Conservation (phyloP, 1,140 invertebrate genomes). For the Ceratitis capitata region DNA sequence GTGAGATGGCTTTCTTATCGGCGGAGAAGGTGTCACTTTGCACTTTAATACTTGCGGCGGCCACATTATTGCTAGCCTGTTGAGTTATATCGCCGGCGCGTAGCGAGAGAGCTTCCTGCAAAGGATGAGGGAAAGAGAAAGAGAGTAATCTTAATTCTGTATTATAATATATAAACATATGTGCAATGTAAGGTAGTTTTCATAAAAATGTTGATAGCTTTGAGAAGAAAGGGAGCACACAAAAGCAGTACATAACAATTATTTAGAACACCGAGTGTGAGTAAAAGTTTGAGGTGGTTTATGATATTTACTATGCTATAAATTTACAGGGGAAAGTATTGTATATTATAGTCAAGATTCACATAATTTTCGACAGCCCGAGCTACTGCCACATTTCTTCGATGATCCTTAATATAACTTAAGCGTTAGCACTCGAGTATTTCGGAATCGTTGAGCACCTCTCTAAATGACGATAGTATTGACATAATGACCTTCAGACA, state of each 20-base stretch:
- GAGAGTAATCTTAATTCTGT: not conserved
- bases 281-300: no score
- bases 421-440: no score
- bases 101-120: conserved; percentile 81
- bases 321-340: no score
- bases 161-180: not conserved
- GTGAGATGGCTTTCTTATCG: conserved; percentile 84
- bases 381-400: no score
- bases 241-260: not conserved
- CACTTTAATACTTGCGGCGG: conserved; percentile 80
- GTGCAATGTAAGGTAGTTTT: not conserved
- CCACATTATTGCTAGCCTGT: conserved; percentile 83
- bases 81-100: conserved; percentile 84
- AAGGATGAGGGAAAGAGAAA: conserved; percentile 47
- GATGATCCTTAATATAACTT: no score
- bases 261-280: no score
- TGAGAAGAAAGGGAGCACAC: not conserved
- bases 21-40: conserved; percentile 86
- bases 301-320: no score
- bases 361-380: no score
- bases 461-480: no score
- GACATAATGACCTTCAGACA: no score
- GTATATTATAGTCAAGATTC: no score
- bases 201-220: conserved; percentile 3
- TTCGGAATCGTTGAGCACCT: no score